Evolutionary conservation across 2,797 vertebrate species (phyloP), one percentile per base, ranked within the genome.

Genomic region (Lepus townsendii): DNA sequence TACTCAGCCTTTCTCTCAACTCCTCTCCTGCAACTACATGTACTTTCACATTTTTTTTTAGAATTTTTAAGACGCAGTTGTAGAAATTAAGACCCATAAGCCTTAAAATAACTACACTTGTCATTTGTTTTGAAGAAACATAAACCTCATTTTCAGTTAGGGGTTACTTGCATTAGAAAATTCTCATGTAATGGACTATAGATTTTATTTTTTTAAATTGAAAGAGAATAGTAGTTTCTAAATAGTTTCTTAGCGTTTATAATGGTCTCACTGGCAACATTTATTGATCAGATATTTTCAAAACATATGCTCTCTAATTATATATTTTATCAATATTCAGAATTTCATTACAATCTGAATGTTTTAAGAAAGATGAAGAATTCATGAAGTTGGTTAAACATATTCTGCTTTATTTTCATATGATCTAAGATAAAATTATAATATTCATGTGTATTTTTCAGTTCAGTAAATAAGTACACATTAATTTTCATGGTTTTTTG

Each of bases 391-490:
- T n/a, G 80, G 7, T 50, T 63, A 92, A 78, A 91, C 8, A 89
- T 30, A 80, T 54, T 69, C 10, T 66, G 13, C 38, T 75, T 12
- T 14, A 72, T 60, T 72, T 30, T 50, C 14, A 47, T 27, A 60
- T 14, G 3, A 2, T 82, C 87, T 26, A 47, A 32, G 9, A 90
- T 87, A 86, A 95, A 95, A 82, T 92, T 80, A 88, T 71, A 14
- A 2, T 63, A 69, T 20, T 5, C 2, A 12, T 42, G 3, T 73
- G 10, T 76, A 5, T 24, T 88, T 69, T 80, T 84, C 35, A 62
- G 13, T 60, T 62, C 91, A 83, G 1, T 38, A 60, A 22, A 22
- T n/a, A 79, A 30, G 13, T 27, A 7, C 2, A 3, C 26, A 20
- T 76, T 10, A 35, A 7, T 54, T 63, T 83, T 90, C 20, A 35